Evolutionary conservation across 2,113 vertebrate species (phyloP), one percentile per base, ranked within the genome.

Genomic region (Cochlearius cochlearius): DNA sequence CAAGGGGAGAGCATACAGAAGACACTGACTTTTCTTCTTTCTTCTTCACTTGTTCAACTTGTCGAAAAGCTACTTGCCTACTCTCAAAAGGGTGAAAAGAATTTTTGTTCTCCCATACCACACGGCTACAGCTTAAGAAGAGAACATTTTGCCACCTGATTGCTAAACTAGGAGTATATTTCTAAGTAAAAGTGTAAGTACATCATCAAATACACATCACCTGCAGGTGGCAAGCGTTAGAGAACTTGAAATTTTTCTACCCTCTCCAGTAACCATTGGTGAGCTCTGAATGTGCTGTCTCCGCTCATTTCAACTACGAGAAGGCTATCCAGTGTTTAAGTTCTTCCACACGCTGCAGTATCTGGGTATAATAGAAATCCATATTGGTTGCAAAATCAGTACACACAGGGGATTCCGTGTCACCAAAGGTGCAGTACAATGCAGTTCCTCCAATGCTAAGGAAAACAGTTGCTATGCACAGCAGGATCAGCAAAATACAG

Each of bases 401-500:
- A 97, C 99, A 99, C 63, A 99, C 98, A 69, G 98, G 99, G 49
- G 99, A 99, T 96, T 99, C 98, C 63, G 98, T 97, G 95, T 99
- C 98, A 73, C 98, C 99, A 91, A 99, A 97, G 66, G 98, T 98
- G 97, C 99, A 99, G 98, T 99, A 99, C 80, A 99, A 73, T 3
- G 99, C 99, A 19, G 99, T 99, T 83, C 99, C 99, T 26, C 99
- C 99, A 21, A 99, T 92, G 86, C 99, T 99, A 50, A 99, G 98
- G 98, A 99, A 98, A 97, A 99, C 99, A 7, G 99, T 99, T 43
- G 98, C 98, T 97, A 99, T 88, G 90, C 99, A 99, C 94, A 99
- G 98, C 97, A 99, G 88, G 88, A 99, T 90, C 71, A 99, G 98
- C 90, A 99, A 98, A 95, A 99, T 92, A 74, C 99, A 99, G 96